Conservation (phyloP, 1,140 invertebrate species). For the Nasonia vitripennis region DNA sequence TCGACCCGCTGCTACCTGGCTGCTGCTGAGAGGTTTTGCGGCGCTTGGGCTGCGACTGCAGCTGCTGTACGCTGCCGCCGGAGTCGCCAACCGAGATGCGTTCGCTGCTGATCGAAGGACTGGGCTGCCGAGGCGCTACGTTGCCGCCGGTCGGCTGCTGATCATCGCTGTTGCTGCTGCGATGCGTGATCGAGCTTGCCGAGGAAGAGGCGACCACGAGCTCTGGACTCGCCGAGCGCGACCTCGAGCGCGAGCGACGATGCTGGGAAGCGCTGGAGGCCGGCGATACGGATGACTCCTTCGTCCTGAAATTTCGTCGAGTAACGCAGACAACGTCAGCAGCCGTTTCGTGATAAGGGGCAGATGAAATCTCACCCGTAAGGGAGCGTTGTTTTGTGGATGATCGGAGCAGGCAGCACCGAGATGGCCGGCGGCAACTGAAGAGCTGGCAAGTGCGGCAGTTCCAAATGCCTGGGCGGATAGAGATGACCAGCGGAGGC, state of each 20-base stretch:
- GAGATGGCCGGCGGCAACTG: slow-evolving; percentile 62
- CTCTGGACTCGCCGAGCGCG: slow-evolving; percentile 52
- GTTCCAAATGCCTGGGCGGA: slow-evolving; percentile 57
- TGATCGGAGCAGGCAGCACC: slow-evolving; percentile 54
- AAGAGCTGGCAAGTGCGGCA: slow-evolving; percentile 65
- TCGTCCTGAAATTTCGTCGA: not conserved
- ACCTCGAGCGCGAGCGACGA: not conserved
- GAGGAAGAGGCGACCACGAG: slow-evolving; percentile 48
- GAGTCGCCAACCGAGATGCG: slow-evolving; percentile 49
- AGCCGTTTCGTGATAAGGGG: not conserved
- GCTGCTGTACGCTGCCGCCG: not conserved
- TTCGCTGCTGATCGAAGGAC: slow-evolving; percentile 57
- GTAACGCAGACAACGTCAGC: not conserved
- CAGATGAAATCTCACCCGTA: slow-evolving; percentile 32
- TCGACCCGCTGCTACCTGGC: not conserved
- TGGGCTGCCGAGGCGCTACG: slow-evolving; percentile 49
- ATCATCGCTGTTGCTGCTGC: slow-evolving; percentile 28
- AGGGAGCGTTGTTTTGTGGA: slow-evolving; percentile 56
- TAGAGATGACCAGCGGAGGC: slow-evolving; percentile 45
- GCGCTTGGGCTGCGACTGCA: slow-evolving; percentile 29
- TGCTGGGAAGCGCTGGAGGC: slow-evolving; percentile 37
- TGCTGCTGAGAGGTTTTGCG: slow-evolving; percentile 12
- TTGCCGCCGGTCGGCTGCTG: not conserved
- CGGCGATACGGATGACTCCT: slow-evolving; percentile 55
- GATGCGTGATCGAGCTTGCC: slow-evolving; percentile 43